A percentile compares a stretch with the other conserved stretches of the same genome.
Evolutionary conservation across 2,797 vertebrate genomes (phyloP).

Genomic region (Paedocypris micromegethes): DNA sequence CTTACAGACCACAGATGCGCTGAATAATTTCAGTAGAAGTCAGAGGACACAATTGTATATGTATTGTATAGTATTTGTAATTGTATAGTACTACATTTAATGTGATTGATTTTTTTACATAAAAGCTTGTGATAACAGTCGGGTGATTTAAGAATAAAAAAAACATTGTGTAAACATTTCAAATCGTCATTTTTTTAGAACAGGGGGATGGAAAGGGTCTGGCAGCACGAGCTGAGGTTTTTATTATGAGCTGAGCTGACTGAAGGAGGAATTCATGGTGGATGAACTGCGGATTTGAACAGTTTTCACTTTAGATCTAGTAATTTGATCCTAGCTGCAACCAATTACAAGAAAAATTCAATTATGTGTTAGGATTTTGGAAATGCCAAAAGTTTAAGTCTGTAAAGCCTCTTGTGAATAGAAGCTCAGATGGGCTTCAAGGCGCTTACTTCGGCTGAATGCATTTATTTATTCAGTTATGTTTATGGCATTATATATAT

Average conservation of each 20-base stretch:
- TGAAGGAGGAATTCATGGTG: no score
- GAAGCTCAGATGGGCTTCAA: constrained; percentile 42
- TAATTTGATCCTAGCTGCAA: constrained; percentile 62
- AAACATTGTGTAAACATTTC: no score
- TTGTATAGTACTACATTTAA: no score
- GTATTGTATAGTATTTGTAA: no score
- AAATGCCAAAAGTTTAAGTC: constrained; percentile 58
- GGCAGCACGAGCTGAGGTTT: no score
- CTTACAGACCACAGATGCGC: not conserved
- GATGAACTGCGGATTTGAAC: no score
- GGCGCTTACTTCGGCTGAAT: not conserved
- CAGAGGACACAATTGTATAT: not conserved
- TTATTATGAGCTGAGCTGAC: no score
- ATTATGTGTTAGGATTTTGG: constrained; percentile 59
- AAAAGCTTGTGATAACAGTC: no score
- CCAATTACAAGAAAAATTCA: constrained; percentile 66
- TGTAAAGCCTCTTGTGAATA: constrained; percentile 51
- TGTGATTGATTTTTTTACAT: no score
- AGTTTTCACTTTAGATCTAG: not conserved
- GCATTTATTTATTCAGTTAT: not conserved
- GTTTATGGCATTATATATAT: not conserved
- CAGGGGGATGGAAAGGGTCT: no score
- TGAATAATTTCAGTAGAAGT: not conserved
- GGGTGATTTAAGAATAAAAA: no score
- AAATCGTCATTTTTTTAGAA: no score